Evolutionary conservation across 2,113 vertebrate species (phyloP).

Genomic region (Hoplias malabaricus): DNA sequence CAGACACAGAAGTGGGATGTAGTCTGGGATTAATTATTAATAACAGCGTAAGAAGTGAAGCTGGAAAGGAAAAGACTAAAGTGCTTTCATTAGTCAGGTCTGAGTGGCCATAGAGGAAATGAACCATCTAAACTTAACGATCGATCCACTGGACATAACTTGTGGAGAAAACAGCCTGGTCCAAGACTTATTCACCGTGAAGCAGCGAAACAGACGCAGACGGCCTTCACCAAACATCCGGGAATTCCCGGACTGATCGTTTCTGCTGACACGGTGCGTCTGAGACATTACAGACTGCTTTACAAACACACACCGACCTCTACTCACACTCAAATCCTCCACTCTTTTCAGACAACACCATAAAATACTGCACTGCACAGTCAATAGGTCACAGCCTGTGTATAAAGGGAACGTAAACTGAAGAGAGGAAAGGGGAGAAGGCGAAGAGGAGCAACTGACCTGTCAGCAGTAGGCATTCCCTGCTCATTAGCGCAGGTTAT

Average conservation of each 20-base stretch:
- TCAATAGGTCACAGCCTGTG: neutral
- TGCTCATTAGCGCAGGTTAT: slow-evolving; percentile 23
- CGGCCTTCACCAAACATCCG: neutral
- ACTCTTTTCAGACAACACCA: neutral
- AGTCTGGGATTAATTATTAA: too few relatives aligned
- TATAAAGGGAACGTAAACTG: neutral
- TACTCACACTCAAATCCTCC: neutral
- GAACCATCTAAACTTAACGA: too few relatives aligned
- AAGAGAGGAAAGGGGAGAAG: neutral
- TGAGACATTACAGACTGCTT: slow-evolving; percentile 16
- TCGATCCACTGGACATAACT: neutral
- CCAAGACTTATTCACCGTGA: slow-evolving; percentile 22
- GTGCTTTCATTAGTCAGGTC: too few relatives aligned
- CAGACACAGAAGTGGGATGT: too few relatives aligned
- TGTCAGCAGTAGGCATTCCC: neutral
- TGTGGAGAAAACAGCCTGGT: neutral
- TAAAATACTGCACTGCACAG: too few relatives aligned
- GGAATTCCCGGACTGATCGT: slow-evolving; percentile 16
- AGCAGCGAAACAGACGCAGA: neutral
- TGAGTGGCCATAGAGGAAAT: too few relatives aligned
- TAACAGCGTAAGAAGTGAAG: neutral
- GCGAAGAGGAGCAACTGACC: neutral
- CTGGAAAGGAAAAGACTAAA: neutral
- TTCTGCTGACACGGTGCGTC: slow-evolving; percentile 27
- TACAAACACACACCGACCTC: slow-evolving; percentile 28